These are phyloP conservation scores for Gila robusta DNA, from an alignment of 2,797 vertebrate genomes.

Conservation along the genomic window DNA sequence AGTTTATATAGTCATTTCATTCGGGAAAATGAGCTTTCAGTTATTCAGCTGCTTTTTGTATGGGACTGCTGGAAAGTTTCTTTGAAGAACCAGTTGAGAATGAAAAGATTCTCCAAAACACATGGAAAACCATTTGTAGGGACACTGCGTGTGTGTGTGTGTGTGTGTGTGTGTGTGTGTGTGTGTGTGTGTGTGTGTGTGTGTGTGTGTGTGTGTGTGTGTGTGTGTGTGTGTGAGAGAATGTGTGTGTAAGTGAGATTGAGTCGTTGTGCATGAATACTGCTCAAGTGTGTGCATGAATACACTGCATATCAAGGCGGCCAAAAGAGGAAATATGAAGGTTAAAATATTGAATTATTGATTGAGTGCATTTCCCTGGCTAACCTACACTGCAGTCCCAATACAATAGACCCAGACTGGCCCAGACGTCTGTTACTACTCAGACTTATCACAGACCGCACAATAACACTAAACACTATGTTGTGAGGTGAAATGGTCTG, in stretches of 20 bases:
- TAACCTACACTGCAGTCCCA: conserved; percentile 27
- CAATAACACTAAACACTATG: conserved; percentile 48
- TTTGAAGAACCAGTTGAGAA: background rate
- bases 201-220: background rate
- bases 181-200: background rate
- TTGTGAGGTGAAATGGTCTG: conserved; percentile 62
- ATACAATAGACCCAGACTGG: conserved; percentile 58
- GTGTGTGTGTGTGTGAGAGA: background rate
- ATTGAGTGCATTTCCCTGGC: conserved; percentile 45
- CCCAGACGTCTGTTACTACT: conserved; percentile 48
- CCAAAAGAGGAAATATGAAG: conserved; percentile 40
- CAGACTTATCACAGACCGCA: conserved; percentile 22
- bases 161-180: background rate
- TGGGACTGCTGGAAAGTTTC: conserved; percentile 26
- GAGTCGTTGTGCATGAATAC: conserved; percentile 5
- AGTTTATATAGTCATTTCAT: conserved; percentile 54
- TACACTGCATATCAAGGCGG: background rate
- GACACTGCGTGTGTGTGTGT: background rate
- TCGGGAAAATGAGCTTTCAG: conserved; percentile 40
- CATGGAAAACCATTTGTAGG: conserved; percentile 16
- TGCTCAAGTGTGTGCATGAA: conserved; percentile 31
- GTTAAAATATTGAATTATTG: conserved; percentile 48
- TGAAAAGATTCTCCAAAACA: conserved; percentile 14
- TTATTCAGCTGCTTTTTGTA: conserved; percentile 11
- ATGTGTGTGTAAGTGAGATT: conserved; percentile 3